These are phyloP conservation scores for Lasioglossum pauxillum DNA, from an alignment of 2,888 invertebrate species.

Conservation along the genomic window DNA sequence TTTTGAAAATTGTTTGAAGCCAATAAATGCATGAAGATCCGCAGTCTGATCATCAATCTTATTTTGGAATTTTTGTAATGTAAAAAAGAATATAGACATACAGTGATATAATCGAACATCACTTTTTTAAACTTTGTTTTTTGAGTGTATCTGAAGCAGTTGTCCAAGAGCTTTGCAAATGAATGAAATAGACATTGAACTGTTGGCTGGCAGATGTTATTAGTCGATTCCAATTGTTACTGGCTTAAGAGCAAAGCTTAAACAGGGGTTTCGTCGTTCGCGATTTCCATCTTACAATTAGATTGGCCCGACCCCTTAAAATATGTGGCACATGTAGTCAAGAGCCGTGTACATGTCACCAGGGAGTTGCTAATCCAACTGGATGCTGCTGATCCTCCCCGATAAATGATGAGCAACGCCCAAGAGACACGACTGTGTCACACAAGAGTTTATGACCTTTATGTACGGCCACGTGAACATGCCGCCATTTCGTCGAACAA, in stretches of 20 bases:
- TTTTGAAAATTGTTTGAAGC: no score
- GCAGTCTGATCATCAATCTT: no score
- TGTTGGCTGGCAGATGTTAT: background rate
- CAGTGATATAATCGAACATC: background rate
- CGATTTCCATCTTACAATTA: slow-evolving; percentile 15
- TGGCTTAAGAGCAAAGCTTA: background rate
- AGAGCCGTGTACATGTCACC: slow-evolving; percentile 28
- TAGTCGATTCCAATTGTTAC: background rate
- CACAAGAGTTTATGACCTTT: slow-evolving; percentile 41
- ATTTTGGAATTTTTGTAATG: no score
- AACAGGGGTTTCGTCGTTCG: background rate
- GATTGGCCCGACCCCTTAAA: slow-evolving; percentile 25
- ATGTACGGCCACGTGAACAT: background rate
- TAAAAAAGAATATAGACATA: background rate
- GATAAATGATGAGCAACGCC: slow-evolving; percentile 63
- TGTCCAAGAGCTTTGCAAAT: background rate
- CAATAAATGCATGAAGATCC: no score
- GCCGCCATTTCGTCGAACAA: background rate
- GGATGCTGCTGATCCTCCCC: slow-evolving; percentile 58
- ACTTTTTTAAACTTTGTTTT: background rate
- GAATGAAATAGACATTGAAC: background rate
- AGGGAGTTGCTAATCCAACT: slow-evolving; percentile 57
- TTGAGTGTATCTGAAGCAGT: background rate
- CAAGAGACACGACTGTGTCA: slow-evolving; percentile 56
- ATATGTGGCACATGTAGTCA: slow-evolving; percentile 14